These are phyloP conservation scores for Enteromius afrohamiltoni DNA, from an alignment of 2,797 vertebrate species.

Conservation along the genomic window DNA sequence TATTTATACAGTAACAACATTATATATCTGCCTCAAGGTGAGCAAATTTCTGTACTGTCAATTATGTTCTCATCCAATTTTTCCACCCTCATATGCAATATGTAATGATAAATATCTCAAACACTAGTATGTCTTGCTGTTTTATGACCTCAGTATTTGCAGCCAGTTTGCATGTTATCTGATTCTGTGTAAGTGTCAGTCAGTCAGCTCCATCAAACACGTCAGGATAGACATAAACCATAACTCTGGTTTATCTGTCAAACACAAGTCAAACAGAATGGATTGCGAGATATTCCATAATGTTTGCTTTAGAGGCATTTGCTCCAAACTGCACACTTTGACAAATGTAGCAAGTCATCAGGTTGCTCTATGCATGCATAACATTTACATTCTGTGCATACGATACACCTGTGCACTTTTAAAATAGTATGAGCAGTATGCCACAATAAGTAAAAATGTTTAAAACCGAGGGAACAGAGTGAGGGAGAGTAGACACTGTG, in stretches of 20 bases:
- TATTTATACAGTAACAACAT: background rate
- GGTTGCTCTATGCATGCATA: background rate
- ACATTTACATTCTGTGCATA: background rate
- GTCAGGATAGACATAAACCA: background rate
- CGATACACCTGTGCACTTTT: background rate
- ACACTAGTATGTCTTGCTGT: background rate
- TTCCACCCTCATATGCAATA: background rate
- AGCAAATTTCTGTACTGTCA: background rate
- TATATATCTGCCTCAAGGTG: background rate
- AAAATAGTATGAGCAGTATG: background rate
- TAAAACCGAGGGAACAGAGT: background rate
- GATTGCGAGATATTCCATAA: background rate
- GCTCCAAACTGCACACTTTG: background rate
- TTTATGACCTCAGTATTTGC: background rate
- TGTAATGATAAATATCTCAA: background rate
- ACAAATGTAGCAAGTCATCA: slow-evolving; percentile 3
- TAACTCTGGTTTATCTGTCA: background rate
- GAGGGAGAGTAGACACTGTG: slow-evolving; percentile 18
- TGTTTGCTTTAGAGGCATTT: background rate
- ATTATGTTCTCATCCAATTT: slow-evolving; percentile 8
- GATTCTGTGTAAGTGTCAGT: background rate
- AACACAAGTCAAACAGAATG: background rate
- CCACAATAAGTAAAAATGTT: background rate
- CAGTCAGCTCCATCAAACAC: background rate
- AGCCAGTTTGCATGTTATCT: background rate